Percentiles rank a stretch among this genome's conserved stretches.
Conservation (phyloP, 2,888 invertebrate genomes). For the Zootermopsis nevadensis region DNA sequence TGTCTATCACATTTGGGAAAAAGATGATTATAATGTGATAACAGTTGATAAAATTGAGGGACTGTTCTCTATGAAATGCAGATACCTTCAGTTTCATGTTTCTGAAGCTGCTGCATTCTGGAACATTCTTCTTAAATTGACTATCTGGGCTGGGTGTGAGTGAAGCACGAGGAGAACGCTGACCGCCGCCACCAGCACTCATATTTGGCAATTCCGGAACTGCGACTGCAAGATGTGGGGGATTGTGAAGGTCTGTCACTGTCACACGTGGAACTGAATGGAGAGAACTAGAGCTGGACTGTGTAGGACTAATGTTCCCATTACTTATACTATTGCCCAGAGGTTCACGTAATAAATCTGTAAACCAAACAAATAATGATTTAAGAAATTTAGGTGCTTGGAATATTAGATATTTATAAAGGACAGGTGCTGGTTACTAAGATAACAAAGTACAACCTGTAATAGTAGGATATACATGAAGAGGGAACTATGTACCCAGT, state of each 20-base stretch:
- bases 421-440: too few relatives aligned
- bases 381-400: too few relatives aligned
- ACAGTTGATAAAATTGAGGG: too few relatives aligned
- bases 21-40: too few relatives aligned
- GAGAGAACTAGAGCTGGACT: slow-evolving; percentile 44
- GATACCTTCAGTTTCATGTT: slow-evolving; percentile 62
- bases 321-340: slow-evolving; percentile 11
- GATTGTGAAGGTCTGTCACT: slow-evolving; percentile 39
- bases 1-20: too few relatives aligned
- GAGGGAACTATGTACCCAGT: too few relatives aligned
- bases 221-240: slow-evolving; percentile 16
- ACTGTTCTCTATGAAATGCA: too few relatives aligned
- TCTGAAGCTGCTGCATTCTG: slow-evolving; percentile 61
- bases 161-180: not conserved
- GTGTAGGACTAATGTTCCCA: slow-evolving; percentile 9
- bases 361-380: not conserved
- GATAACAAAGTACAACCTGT: too few relatives aligned
- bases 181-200: not conserved
- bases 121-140: slow-evolving; percentile 56
- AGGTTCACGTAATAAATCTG: not conserved
- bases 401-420: too few relatives aligned
- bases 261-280: slow-evolving; percentile 47
- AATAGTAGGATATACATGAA: too few relatives aligned
- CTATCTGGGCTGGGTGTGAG: slow-evolving; percentile 42
- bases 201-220: not conserved